Conservation (phyloP, 2,888 invertebrate species). For the Fabriciana adippe region DNA sequence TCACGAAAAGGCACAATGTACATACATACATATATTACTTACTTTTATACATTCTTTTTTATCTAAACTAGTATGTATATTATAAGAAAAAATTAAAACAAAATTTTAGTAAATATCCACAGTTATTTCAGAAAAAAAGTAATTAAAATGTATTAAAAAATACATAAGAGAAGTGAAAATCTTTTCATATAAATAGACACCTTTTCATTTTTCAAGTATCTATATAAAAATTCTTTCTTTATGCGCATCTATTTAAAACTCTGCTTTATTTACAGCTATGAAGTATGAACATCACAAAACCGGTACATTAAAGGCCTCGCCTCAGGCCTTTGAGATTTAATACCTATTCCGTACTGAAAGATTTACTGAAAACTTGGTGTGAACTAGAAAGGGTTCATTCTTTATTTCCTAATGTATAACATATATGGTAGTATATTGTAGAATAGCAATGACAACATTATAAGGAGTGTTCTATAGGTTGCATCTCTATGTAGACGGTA, state of each 20-base stretch:
- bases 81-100: no score
- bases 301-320: slow-evolving; percentile 7
- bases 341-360: neutral
- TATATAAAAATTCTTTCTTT: slow-evolving; percentile 2
- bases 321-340: slow-evolving; percentile 8
- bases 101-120: no score
- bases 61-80: no score
- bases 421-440: neutral
- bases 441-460: neutral
- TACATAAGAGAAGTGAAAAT: neutral
- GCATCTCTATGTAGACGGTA: slow-evolving; percentile 18
- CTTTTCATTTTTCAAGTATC: neutral
- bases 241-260: neutral
- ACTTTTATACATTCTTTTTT: no score
- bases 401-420: neutral
- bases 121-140: no score
- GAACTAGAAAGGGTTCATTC: neutral
- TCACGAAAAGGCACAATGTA: no score
- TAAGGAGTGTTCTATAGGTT: slow-evolving; percentile 6
- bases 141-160: neutral
- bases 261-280: slow-evolving; percentile 6
- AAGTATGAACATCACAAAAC: slow-evolving; percentile 8
- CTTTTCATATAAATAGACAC: neutral
- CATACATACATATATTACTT: no score
- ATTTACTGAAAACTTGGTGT: neutral